Base-by-base conservation (phyloP, 2,797 vertebrate genomes). In the Melanotaenia pygmaea region DNA sequence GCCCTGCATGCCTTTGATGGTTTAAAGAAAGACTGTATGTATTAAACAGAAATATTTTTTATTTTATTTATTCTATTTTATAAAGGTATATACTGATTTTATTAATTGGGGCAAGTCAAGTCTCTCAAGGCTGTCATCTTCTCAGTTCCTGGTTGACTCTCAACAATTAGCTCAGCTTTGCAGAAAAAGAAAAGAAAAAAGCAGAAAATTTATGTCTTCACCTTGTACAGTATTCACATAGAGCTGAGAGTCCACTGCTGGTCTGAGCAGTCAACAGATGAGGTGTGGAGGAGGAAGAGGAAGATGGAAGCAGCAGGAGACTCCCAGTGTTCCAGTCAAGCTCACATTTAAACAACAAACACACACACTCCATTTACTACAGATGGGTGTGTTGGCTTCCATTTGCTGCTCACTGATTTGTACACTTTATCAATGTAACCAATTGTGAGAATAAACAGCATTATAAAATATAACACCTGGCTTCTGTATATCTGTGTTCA, bases 21-120 rank as follows among this genome's bases (percentile, higher is more conserved):
- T 87, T 74, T 61, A 86, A 79, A 90, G 85, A 85, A 83, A 78
- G 71, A 88, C 91, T 92, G 86, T 90, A 88, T 90, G 91, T 92
- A 90, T 82, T 92, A 90, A 94, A 94, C 76, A 93, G 94, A 96
- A 95, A 95, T 96, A 96, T 96, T 96, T 93, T 97, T 97, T 96
- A 97, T 97, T 97, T 97, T 97, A 98, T 98, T 98, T 98, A 98
- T 98, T 98, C 94, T 97, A 95, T 97, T 98, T 98, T 97, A 91
- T 97, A 98, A 96, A 93, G 92, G 95, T 95, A 94, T 96, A 94
- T 94, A 94, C 92, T 89, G 93, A 93, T 88, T 93, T 95, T 94
- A 90, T 96, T 95, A 92, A 91, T 94, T 95, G 92, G 76, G 88
- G 86, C 89, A 91, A 80, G 79, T 83, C 53, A 83, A 73, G 92